These are phyloP conservation scores for Terebella lapidaria DNA, from an alignment of 2,888 invertebrate species.

Conservation along the genomic window DNA sequence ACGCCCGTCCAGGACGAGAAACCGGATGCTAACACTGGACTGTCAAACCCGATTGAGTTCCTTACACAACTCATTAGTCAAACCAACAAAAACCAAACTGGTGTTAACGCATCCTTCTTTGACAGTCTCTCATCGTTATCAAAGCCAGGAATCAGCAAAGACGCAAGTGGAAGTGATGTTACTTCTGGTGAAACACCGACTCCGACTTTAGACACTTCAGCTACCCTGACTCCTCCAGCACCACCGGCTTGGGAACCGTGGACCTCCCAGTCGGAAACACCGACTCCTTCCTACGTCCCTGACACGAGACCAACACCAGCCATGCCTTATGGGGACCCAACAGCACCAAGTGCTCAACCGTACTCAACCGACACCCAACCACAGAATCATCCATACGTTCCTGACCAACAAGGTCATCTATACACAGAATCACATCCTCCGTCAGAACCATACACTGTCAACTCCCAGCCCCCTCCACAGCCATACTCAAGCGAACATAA, in stretches of 20 bases:
- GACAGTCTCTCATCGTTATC: neutral
- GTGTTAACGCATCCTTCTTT: neutral
- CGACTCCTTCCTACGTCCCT: neutral
- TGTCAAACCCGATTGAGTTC: constrained; percentile 9
- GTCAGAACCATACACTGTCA: neutral
- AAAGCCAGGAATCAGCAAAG: neutral
- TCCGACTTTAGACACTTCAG: too few species aligned
- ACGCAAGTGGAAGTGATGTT: neutral
- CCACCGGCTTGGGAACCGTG: neutral
- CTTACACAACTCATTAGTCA: constrained; percentile 9
- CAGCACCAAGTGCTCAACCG: neutral
- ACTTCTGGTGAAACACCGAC: too few species aligned
- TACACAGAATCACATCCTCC: neutral
- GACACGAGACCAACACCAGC: neutral
- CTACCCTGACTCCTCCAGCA: neutral
- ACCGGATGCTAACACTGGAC: neutral
- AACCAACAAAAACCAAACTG: neutral
- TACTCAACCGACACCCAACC: neutral
- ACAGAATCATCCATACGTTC: neutral
- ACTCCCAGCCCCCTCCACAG: neutral
- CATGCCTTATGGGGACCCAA: neutral
- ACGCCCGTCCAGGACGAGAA: constrained; percentile 6
- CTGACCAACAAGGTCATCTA: neutral
- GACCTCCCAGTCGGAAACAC: neutral
- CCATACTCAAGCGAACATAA: neutral